These are phyloP conservation scores for Scytalopus superciliaris DNA, from an alignment of 2,113 vertebrate genomes.

Conservation along the genomic window DNA sequence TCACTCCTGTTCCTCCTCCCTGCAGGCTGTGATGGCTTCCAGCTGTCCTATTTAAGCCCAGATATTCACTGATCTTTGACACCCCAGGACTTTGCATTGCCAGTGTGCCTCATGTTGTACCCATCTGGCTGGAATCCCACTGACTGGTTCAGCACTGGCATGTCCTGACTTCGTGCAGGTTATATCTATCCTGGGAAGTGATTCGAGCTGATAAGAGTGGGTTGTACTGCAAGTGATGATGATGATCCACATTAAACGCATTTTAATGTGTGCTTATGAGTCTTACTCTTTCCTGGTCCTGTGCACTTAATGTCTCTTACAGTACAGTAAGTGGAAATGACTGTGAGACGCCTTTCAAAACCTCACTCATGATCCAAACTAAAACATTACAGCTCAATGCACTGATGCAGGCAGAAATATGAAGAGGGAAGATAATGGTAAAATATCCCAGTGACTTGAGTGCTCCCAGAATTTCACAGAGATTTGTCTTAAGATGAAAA, in stretches of 20 bases:
- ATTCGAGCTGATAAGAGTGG: not conserved
- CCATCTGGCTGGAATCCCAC: not conserved
- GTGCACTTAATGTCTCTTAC: not conserved
- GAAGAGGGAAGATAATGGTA: not conserved
- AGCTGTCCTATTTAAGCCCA: not conserved
- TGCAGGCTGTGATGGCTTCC: not conserved
- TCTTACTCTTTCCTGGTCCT: not conserved
- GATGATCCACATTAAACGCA: not conserved
- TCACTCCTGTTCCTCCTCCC: not conserved
- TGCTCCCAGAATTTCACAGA: not conserved
- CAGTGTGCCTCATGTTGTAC: not conserved
- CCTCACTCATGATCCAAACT: not conserved
- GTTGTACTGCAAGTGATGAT: not conserved
- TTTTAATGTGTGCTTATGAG: not conserved
- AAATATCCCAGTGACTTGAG: not conserved
- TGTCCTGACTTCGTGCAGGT: not conserved
- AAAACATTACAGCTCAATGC: not conserved
- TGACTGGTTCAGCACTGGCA: not conserved
- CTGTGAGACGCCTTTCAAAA: not conserved
- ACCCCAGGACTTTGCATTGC: not conserved
- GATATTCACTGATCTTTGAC: not conserved
- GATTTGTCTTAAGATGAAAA: not conserved
- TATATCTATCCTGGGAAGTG: not conserved
- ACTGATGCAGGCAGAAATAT: not conserved
- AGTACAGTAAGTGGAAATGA: accelerated